These are phyloP conservation scores for Heterodera filipjevi DNA, from an alignment of 2,888 invertebrate genomes.

Conservation along the genomic window DNA sequence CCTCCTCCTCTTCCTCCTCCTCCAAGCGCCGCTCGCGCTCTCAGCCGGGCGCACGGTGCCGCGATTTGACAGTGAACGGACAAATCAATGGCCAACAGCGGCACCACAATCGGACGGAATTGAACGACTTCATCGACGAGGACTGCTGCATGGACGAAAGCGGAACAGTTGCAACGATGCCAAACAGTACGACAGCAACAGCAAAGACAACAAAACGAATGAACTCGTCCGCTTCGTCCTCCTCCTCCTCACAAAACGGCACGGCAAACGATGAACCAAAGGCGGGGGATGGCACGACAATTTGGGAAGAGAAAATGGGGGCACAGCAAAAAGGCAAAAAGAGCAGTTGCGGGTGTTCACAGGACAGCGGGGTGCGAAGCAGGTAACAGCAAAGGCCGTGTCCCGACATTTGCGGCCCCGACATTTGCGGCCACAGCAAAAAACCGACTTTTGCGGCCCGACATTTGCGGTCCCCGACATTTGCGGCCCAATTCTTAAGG, in stretches of 20 bases:
- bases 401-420: no score
- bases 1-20: neutral
- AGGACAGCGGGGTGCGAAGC: conserved; percentile 28
- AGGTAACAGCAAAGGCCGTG: no score
- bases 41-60: conserved; percentile 14
- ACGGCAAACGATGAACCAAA: neutral
- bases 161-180: neutral
- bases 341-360: conserved; percentile 18
- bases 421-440: no score
- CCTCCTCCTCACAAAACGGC: neutral
- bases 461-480: no score
- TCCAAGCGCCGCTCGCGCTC: conserved; percentile 24
- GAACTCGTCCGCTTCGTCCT: neutral
- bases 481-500: no score
- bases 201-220: neutral
- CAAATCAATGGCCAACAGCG: neutral
- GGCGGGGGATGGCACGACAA: neutral
- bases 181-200: neutral
- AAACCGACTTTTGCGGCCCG: no score
- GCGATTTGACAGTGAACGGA: neutral
- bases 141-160: conserved; percentile 14
- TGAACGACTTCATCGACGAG: conserved; percentile 21
- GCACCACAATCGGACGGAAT: neutral
- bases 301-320: neutral
- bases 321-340: neutral